These are phyloP conservation scores for Macquaria australasica DNA, from an alignment of 2,113 vertebrate species.

Conservation along the genomic window DNA sequence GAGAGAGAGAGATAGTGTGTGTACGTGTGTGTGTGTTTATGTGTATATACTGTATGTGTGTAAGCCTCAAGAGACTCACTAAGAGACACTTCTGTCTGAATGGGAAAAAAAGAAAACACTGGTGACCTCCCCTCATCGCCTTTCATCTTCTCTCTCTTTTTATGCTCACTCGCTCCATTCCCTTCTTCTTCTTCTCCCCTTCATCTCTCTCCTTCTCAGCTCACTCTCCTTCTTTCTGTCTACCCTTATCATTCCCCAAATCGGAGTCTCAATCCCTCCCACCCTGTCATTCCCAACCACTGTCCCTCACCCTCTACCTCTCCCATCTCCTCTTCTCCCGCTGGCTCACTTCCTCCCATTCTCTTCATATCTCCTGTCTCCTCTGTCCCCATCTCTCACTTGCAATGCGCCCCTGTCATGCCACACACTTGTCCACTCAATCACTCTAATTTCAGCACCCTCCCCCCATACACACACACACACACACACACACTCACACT, in stretches of 20 bases:
- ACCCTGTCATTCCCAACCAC: not conserved
- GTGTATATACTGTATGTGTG: constrained; percentile 29
- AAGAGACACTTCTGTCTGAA: constrained; percentile 41
- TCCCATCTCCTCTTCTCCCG: constrained; percentile 2
- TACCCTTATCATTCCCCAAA: constrained; percentile 2
- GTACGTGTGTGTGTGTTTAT: constrained; percentile 31
- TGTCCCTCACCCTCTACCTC: not conserved
- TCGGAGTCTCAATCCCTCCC: not conserved
- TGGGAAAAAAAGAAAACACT: not conserved
- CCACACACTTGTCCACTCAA: constrained; percentile 54
- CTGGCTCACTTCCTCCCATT: constrained; percentile 2
- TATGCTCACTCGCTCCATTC: not conserved
- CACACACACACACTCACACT: constrained; percentile 20
- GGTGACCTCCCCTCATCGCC: constrained; percentile 26
- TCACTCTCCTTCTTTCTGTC: not conserved
- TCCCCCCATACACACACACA: not conserved
- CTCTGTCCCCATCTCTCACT: constrained; percentile 42
- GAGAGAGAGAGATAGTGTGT: constrained; percentile 10
- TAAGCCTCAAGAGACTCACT: constrained; percentile 57
- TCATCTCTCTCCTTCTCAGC: not conserved
- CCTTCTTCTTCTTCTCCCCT: constrained; percentile 3
- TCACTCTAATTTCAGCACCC: constrained; percentile 52
- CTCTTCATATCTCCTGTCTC: constrained; percentile 19
- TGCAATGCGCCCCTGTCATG: constrained; percentile 44
- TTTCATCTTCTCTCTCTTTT: not conserved